Evolutionary conservation across 2,888 invertebrate species (phyloP).

Genomic region (Seira musarum): DNA sequence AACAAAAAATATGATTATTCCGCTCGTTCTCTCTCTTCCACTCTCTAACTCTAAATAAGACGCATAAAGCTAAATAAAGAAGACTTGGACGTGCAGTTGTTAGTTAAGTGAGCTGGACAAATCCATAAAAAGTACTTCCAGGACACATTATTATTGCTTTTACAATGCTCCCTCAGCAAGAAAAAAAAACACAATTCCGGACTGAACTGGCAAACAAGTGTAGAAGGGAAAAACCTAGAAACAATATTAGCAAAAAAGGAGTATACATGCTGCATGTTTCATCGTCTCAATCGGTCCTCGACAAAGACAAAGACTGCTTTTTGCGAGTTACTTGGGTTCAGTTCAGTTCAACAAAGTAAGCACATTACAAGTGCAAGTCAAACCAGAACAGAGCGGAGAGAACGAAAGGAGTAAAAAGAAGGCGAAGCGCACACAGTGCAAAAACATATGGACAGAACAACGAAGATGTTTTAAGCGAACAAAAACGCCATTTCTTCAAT

Average conservation of each 20-base stretch:
- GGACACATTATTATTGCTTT: slow-evolving; percentile 16
- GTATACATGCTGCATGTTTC: too few species aligned
- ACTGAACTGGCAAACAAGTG: not conserved
- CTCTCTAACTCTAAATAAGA: not conserved
- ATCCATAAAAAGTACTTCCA: slow-evolving; percentile 12
- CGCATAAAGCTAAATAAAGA: not conserved
- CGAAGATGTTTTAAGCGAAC: not conserved
- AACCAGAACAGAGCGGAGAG: not conserved
- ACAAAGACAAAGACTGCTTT: not conserved
- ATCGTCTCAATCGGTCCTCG: too few species aligned
- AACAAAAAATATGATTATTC: slow-evolving; percentile 7
- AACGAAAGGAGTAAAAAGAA: too few species aligned
- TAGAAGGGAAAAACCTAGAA: too few species aligned
- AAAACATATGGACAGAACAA: not conserved
- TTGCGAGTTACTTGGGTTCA: not conserved
- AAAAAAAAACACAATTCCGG: not conserved
- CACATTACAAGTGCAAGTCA: not conserved
- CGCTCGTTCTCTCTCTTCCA: not conserved
- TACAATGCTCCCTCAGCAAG: not conserved
- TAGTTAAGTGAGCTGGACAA: not conserved
- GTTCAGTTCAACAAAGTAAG: not conserved
- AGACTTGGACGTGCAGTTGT: not conserved
- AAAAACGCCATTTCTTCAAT: not conserved
- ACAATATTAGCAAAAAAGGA: too few species aligned
- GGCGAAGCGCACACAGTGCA: not conserved